phyloP scores from a whole-genome alignment of 2,888 invertebrate species.

The Cremastinae sp. region DNA sequence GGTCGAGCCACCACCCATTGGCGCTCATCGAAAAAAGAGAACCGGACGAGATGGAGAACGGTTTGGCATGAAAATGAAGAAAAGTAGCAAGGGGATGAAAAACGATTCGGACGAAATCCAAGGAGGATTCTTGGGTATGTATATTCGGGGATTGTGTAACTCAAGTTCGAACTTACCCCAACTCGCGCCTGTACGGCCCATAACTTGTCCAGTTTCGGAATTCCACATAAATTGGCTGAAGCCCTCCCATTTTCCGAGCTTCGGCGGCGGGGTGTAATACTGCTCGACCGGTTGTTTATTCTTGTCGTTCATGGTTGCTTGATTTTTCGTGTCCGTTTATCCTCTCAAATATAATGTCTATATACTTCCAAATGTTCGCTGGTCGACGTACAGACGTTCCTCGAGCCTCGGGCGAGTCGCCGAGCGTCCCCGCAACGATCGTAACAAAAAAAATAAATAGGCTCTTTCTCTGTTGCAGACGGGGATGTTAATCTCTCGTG shows the following conservation, averaged over 20 bases:
- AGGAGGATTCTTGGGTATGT: background rate
- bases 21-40: background rate
- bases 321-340: background rate
- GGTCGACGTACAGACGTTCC: background rate
- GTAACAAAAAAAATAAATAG: background rate
- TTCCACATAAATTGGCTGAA: conserved; percentile 94
- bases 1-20: conserved; percentile 41
- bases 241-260: conserved; percentile 92
- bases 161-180: conserved; percentile 90
- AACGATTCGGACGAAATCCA: background rate
- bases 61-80: no score
- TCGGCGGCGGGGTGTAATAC: conserved; percentile 89
- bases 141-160: background rate
- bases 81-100: background rate
- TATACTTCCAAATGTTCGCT: conserved; percentile 24
- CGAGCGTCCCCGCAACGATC: background rate
- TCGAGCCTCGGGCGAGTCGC: background rate
- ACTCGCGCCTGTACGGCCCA: conserved; percentile 94
- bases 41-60: no score
- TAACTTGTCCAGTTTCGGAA: conserved; percentile 93
- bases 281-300: conserved; percentile 88
- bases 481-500: conserved; percentile 3
- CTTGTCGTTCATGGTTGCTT: conserved; percentile 65
- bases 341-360: conserved; percentile 25
- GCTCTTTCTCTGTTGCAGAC: conserved; percentile 20